Percentiles rank a stretch among this genome's conserved stretches.
Conservation (phyloP, 2,113 vertebrate genomes). For the Tricholaema leucomelas region DNA sequence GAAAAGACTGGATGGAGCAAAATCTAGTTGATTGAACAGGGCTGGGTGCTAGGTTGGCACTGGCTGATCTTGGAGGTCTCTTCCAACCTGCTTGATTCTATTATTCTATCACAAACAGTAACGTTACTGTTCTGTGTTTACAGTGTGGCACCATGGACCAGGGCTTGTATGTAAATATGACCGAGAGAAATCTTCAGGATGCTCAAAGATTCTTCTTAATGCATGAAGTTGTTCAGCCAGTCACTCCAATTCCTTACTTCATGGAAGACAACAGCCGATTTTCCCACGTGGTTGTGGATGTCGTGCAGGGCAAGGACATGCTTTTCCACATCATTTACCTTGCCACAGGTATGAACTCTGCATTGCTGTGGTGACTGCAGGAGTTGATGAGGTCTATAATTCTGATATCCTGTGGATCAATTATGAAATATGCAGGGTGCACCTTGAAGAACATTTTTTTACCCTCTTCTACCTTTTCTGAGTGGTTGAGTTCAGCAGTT, state of each 20-base stretch:
- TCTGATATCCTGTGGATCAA: background rate
- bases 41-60: too few species aligned
- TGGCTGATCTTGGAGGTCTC: too few species aligned
- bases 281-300: slow-evolving; percentile 92
- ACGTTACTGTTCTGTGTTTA: slow-evolving; percentile 17
- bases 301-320: slow-evolving; percentile 90
- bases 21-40: too few species aligned
- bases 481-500: background rate
- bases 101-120: too few species aligned
- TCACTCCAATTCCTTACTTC: slow-evolving; percentile 88
- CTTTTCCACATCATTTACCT: slow-evolving; percentile 95
- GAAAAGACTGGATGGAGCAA: too few species aligned
- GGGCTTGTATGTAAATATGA: slow-evolving; percentile 91
- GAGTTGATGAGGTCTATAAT: background rate
- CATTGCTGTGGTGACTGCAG: background rate
- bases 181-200: slow-evolving; percentile 93
- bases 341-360: slow-evolving; percentile 85
- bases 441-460: background rate
- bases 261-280: slow-evolving; percentile 97
- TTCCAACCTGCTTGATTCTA: too few species aligned
- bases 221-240: slow-evolving; percentile 93
- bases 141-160: slow-evolving; percentile 96
- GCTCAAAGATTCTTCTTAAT: slow-evolving; percentile 97
- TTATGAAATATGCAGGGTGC: background rate
- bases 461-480: background rate